These are phyloP conservation scores for Drosophila bunnanda DNA, from an alignment of 2,888 invertebrate species.

Conservation along the genomic window DNA sequence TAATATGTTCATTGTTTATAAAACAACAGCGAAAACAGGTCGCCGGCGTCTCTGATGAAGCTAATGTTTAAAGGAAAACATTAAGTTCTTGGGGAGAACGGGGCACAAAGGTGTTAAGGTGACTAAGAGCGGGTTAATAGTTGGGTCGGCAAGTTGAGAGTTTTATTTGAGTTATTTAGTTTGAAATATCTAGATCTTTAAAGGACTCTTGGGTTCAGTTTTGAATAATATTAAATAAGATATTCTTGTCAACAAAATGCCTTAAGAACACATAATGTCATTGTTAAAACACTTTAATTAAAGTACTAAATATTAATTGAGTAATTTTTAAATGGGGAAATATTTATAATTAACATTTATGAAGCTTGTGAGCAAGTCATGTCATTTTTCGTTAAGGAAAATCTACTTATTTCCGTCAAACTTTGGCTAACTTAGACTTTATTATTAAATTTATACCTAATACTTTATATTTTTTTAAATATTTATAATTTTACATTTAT, in stretches of 20 bases:
- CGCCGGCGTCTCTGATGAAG: slow-evolving; percentile 45
- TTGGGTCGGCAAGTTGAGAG: slow-evolving; percentile 7
- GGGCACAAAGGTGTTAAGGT: background rate
- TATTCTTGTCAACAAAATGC: too few species aligned
- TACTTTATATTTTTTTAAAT: too few species aligned
- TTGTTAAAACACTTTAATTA: background rate
- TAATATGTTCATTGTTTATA: slow-evolving; percentile 73
- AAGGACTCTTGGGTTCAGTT: background rate
- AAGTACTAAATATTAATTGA: background rate
- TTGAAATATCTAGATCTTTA: background rate
- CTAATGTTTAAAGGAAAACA: slow-evolving; percentile 33
- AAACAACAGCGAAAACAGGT: slow-evolving; percentile 61
- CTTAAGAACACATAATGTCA: background rate
- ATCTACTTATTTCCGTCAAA: background rate
- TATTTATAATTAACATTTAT: background rate
- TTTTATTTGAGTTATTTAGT: background rate
- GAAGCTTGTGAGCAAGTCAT: background rate
- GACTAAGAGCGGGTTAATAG: slow-evolving; percentile 12
- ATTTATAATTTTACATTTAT: background rate
- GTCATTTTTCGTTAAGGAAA: background rate
- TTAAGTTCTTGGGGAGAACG: slow-evolving; percentile 1
- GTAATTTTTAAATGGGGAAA: background rate
- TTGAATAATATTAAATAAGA: background rate
- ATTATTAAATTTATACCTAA: too few species aligned
- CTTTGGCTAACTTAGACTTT: background rate